Evolutionary conservation across 2,113 vertebrate species (phyloP), one percentile per base, ranked within the genome.

Genomic region (Heterotilapia buettikoferi): DNA sequence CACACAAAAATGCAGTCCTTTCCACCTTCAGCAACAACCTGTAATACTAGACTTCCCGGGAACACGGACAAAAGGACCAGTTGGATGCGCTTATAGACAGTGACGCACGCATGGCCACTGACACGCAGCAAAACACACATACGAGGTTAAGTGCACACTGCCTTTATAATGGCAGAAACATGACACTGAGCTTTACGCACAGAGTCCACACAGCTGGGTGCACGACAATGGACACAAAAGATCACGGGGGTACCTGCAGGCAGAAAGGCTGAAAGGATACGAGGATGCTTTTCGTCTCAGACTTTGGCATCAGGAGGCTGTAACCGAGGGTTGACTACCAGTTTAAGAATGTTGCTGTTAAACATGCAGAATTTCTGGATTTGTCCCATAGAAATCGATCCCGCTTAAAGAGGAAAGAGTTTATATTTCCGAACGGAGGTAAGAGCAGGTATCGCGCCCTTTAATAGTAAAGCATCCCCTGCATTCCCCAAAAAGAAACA

Each of bases 181-280:
- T 86, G 93, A 96, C 76, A 87, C 91, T 54, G 7, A 84, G 79
- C 52, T 3, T 19, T 45, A 73, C 18, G 81, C 52, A 78, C 83
- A 80, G 89, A 13, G 14, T 33, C 47, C 86, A 86, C 54, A 24
- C 79, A 83, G 82, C 80, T 57, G 50, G 73, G n/a, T 33, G 61
- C 73, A 57, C 36, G 11, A 91, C 88, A 90, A 89, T 80, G 84
- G 68, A 66, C 78, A 94, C 92, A 93, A 94, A 92, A 57, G 93
- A 63, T 86, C 80, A 47, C 5, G 19, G 80, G 88, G 86, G 80
- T 56, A 73, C 7, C 5, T 61, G 52, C 83, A 24, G 66, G 54
- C 91, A 61, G n/a, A 89, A 59, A 84, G 86, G 87, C 84, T 90
- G 45, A 38, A 16, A 68, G 76, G n/a, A 40, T n/a, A 66, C 6